These are phyloP conservation scores for Formica exsecta DNA, from an alignment of 1,140 invertebrate genomes.

Conservation along the genomic window DNA sequence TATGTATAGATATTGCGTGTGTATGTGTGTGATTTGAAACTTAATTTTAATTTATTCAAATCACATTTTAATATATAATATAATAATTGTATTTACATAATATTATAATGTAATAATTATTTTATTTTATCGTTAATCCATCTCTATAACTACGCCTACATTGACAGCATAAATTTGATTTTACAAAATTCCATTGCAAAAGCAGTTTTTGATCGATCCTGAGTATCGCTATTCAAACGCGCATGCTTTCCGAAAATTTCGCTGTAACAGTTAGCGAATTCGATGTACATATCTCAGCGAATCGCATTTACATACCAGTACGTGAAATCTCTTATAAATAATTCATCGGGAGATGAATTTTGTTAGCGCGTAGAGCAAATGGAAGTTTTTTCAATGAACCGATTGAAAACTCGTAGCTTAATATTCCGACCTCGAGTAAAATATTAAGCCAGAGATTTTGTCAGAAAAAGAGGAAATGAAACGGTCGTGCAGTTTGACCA, in stretches of 20 bases:
- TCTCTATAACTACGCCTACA: neutral
- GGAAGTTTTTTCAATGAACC: conserved; percentile 14
- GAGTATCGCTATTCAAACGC: conserved; percentile 29
- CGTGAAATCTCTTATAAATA: conserved; percentile 51
- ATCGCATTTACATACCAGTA: conserved; percentile 35
- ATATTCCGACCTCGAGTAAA: conserved; percentile 15
- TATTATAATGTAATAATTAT: neutral
- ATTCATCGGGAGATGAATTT: conserved; percentile 49
- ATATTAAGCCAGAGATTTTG: conserved; percentile 5
- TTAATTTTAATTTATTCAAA: neutral
- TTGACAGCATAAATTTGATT: conserved; percentile 21
- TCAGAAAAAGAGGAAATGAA: neutral
- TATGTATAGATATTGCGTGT: too few species aligned
- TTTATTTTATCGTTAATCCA: neutral
- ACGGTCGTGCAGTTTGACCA: neutral
- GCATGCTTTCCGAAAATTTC: conserved; percentile 31
- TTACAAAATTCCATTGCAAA: conserved; percentile 10
- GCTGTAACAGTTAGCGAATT: conserved; percentile 30
- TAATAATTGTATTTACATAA: neutral
- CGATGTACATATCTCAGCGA: conserved; percentile 25
- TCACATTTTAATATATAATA: neutral
- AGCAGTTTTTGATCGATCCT: conserved; percentile 14
- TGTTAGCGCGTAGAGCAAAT: conserved; percentile 10
- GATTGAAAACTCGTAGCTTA: conserved; percentile 24
- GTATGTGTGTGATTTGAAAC: neutral